Percentiles rank a stretch among this genome's conserved stretches.
phyloP scores from a whole-genome alignment of 2,113 vertebrate species.

The Tetraodon nigroviridis region DNA sequence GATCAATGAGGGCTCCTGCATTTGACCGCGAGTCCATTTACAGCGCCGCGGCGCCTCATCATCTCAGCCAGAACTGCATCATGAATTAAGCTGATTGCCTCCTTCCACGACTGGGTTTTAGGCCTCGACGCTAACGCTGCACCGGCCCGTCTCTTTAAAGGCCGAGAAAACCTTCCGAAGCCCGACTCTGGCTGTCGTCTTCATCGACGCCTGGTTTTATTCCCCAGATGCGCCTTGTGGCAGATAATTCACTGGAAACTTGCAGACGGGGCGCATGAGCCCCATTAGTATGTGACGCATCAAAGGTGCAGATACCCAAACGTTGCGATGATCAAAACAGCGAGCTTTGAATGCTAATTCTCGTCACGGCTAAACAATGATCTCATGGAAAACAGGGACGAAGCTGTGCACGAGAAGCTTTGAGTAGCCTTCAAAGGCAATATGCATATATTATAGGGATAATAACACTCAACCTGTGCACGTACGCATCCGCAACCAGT shows the following conservation, averaged over 20 bases:
- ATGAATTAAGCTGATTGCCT: slow-evolving; percentile 33
- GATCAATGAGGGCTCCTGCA: slow-evolving; percentile 62
- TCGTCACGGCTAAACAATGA: slow-evolving; percentile 29
- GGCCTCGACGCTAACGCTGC: slow-evolving; percentile 24
- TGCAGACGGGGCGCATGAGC: slow-evolving; percentile 35
- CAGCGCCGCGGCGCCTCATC: slow-evolving; percentile 26
- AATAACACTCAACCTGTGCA: slow-evolving; percentile 26
- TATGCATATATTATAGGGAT: slow-evolving; percentile 31
- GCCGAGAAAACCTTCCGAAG: slow-evolving; percentile 22
- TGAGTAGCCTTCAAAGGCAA: slow-evolving; percentile 35
- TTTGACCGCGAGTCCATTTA: slow-evolving; percentile 28
- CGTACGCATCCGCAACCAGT: slow-evolving; percentile 3
- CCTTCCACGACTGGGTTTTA: background rate
- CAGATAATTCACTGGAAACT: slow-evolving; percentile 60
- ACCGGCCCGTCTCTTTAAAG: slow-evolving; percentile 38
- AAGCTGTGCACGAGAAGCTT: background rate
- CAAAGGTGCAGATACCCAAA: slow-evolving; percentile 60
- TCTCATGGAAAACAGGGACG: slow-evolving; percentile 20
- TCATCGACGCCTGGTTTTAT: slow-evolving; percentile 42
- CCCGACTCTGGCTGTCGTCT: slow-evolving; percentile 40
- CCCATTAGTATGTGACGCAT: slow-evolving; percentile 60
- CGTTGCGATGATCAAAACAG: slow-evolving; percentile 67
- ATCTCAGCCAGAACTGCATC: slow-evolving; percentile 31
- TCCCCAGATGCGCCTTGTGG: slow-evolving; percentile 39
- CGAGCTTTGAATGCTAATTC: slow-evolving; percentile 53